Conservation (phyloP, 1,140 invertebrate species). For the Scaptodrosophila lebanonensis region DNA sequence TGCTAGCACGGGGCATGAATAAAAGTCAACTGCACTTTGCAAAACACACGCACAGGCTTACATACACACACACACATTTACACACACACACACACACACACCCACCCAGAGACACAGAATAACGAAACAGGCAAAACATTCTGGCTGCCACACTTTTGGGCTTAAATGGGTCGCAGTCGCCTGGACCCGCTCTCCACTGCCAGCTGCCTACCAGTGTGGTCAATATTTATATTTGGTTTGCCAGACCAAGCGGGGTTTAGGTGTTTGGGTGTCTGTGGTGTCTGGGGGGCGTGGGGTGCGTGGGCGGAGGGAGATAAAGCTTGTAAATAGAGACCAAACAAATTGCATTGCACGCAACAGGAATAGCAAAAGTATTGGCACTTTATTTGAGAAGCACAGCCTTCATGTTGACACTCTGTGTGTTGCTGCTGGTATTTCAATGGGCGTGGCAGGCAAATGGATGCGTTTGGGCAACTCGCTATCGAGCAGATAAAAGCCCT, state of each 20-base stretch:
- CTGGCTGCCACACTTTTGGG: conserved; percentile 12
- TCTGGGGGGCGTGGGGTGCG: no score
- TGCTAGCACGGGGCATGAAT: conserved; percentile 56
- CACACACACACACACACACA: conserved; percentile 3
- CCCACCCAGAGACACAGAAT: background rate
- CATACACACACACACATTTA: conserved; percentile 3
- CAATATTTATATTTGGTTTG: conserved; percentile 43
- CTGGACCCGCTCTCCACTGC: background rate
- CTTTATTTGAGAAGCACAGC: no score
- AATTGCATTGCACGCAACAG: no score
- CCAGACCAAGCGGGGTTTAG: background rate
- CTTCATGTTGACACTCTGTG: no score
- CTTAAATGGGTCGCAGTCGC: conserved; percentile 31
- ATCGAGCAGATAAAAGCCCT: no score
- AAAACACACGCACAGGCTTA: conserved; percentile 56
- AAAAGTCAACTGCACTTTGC: conserved; percentile 69
- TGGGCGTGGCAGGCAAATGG: no score
- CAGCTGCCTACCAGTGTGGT: conserved; percentile 1
- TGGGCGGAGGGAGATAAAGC: no score
- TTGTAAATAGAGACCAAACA: no score
- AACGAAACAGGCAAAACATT: no score
- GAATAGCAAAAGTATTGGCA: no score
- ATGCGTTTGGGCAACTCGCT: no score
- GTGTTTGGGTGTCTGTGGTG: background rate
- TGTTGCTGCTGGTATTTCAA: no score